Base-by-base conservation (phyloP, 1,140 invertebrate genomes). In the Drosophila baimaii region DNA sequence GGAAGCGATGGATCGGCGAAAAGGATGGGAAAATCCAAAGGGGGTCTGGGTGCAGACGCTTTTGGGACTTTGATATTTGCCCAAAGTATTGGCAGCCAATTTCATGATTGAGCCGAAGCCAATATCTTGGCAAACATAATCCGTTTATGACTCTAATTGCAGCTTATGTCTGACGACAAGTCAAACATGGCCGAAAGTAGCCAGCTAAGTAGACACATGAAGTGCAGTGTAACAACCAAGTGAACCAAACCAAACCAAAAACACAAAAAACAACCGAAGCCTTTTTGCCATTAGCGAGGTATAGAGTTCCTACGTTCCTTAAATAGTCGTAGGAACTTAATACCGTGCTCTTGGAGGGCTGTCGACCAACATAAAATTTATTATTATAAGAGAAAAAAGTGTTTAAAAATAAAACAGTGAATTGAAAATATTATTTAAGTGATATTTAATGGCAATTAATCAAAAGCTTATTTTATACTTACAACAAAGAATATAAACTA, bases 281-380 rank as follows among this genome's bases (percentile, higher is more conserved):
- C 90, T 91, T 62, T 79, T 77, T 88, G 77, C 90, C 90, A 91
- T 91, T 35, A 91, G 90, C 90, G 90, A 91, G 90, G 90, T 91
- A 91, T 91, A 91, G 90, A 91, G 90, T 91, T 91, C 90, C 90
- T 91, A 91, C 90, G 90, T 91, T 79, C 66, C 52, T 68, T 19
- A 66, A 73, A 77, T 71, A 81, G 61, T 91, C 85, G 90, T 91
- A 91, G 90, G 90, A 91, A 91, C 90, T 91, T 91, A 91, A 91
- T 91, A 91, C 90, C 90, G 90, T 91, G 90, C 90, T 91, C 90
- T 91, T 91, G 90, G 90, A 91, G 90, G 88, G 80, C 90, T 91
- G 84, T 91, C 82, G 68, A 69, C 61, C 90, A 91, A 29, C 90
- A 68, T 46, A 41, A 41, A 56, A 12, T 23, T 17, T 27, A n/a